phyloP scores from a whole-genome alignment of 2,113 vertebrate species.

The Nycticorax nycticorax region DNA sequence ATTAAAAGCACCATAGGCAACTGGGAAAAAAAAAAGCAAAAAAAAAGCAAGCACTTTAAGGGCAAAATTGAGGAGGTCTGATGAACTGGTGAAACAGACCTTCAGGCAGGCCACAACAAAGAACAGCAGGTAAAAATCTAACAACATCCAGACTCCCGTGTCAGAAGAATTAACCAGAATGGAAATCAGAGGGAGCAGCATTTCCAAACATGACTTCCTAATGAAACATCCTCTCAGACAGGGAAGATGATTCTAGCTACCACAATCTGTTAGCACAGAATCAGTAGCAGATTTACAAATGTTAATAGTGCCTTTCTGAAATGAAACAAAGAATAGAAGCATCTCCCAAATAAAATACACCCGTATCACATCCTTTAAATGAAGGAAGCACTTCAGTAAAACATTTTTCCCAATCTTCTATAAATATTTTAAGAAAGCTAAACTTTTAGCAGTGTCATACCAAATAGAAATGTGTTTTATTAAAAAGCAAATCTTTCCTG shows the following conservation, averaged over 20 bases:
- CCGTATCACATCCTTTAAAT: neutral
- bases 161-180: neutral
- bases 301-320: neutral
- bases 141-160: neutral
- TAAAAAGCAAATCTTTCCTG: neutral
- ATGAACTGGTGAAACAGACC: neutral
- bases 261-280: neutral
- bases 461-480: neutral
- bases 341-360: neutral
- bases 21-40: neutral
- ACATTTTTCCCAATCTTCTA: neutral
- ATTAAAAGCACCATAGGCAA: neutral
- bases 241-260: neutral
- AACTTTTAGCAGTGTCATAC: neutral
- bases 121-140: neutral
- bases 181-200: neutral
- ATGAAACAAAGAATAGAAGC: neutral
- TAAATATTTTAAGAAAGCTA: neutral
- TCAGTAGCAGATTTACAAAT: neutral
- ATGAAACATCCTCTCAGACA: neutral
- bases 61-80: neutral
- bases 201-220: neutral
- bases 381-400: neutral
- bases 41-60: neutral
- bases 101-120: neutral